Percentiles rank a stretch among this genome's conserved stretches.
Evolutionary conservation across 1,140 invertebrate species (phyloP).

Genomic region (Brachionus plicatilis): DNA sequence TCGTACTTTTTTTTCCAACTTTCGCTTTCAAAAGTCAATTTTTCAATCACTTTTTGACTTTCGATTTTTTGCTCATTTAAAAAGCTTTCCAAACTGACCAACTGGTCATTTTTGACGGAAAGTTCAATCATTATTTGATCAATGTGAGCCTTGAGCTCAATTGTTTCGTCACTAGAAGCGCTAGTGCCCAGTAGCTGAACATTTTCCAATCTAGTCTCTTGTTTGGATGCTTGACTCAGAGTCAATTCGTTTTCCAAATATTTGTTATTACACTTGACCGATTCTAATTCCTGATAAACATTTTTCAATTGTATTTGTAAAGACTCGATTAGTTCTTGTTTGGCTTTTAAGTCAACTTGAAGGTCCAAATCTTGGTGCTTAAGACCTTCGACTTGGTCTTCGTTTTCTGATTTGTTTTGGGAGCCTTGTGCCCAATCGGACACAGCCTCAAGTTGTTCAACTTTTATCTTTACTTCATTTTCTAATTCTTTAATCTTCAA

Average conservation of each 20-base stretch:
- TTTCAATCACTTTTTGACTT: not conserved
- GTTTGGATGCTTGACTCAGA: not conserved
- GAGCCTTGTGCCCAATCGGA: not conserved
- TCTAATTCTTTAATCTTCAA: not conserved
- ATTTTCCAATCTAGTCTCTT: not conserved
- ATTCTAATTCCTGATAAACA: not conserved
- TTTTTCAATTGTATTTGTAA: not conserved
- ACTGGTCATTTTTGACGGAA: constrained; percentile 3
- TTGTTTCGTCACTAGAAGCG: not conserved
- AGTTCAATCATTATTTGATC: not conserved
- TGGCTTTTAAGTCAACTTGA: not conserved
- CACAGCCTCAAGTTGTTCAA: not conserved
- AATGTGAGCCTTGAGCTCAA: not conserved
- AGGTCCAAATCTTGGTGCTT: not conserved
- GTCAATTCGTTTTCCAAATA: not conserved
- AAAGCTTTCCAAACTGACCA: not conserved
- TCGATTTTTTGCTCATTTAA: not conserved
- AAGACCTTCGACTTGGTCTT: not conserved
- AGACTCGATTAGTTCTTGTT: not conserved
- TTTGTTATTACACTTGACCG: not conserved
- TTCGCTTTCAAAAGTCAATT: not conserved
- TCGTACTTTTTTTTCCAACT: constrained; percentile 28
- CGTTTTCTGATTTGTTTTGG: not conserved
- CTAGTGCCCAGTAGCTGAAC: not conserved
- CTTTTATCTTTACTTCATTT: not conserved